Conservation (phyloP, 2,888 invertebrate genomes). For the Leptopilina syphax region DNA sequence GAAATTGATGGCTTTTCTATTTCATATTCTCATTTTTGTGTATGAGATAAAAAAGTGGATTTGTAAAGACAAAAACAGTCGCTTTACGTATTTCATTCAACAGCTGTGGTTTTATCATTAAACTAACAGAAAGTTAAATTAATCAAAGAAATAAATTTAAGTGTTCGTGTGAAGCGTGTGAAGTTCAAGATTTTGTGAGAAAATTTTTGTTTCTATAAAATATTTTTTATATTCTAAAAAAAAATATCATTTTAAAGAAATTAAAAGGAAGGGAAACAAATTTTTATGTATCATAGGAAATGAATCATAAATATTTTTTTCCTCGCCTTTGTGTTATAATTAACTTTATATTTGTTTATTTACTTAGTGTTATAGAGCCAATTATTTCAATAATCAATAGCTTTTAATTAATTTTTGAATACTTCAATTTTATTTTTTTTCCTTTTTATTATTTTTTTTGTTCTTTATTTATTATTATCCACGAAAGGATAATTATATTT, state of each 20-base stretch:
- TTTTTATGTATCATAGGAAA: background rate
- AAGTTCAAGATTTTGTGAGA: background rate
- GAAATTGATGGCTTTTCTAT: background rate
- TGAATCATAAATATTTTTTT: no score
- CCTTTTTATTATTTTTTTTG: no score
- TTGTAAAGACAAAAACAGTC: background rate
- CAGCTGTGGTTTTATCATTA: background rate
- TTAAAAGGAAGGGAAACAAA: background rate
- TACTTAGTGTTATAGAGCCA: no score
- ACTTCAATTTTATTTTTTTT: no score
- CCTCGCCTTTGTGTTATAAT: no score
- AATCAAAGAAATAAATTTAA: background rate
- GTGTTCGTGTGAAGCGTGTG: background rate
- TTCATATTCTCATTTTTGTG: no score
- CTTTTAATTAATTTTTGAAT: no score
- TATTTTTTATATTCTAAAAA: background rate
- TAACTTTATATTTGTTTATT: no score
- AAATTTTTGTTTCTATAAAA: background rate
- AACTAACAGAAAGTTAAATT: slow-evolving; percentile 1
- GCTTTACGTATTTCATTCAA: background rate
- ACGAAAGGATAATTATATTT: no score
- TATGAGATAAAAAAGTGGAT: no score
- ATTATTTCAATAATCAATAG: no score
- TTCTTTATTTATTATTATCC: no score
- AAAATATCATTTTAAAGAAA: background rate